phyloP scores from a whole-genome alignment of 2,797 vertebrate genomes.

The Etheostoma perlongum region DNA sequence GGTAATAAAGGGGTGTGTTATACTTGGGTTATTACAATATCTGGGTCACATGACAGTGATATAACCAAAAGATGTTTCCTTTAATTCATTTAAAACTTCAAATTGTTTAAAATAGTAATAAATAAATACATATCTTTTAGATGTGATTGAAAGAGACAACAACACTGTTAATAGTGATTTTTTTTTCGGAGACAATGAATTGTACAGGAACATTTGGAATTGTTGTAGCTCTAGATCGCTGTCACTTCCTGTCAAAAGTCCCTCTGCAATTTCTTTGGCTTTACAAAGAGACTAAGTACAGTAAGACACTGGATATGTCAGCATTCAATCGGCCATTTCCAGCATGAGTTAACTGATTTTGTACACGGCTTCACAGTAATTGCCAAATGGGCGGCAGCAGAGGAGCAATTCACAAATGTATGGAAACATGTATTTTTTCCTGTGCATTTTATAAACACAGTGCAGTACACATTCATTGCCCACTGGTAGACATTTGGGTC shows the following conservation, averaged over 20 bases:
- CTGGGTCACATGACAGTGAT: too few species aligned
- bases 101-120: too few species aligned
- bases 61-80: too few species aligned
- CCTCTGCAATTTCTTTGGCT: conserved; percentile 14
- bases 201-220: too few species aligned
- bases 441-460: not conserved
- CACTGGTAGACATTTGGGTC: not conserved
- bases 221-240: too few species aligned
- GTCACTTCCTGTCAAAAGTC: conserved; percentile 52
- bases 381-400: not conserved
- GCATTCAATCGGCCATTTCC: not conserved
- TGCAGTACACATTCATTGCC: not conserved
- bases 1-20: too few species aligned
- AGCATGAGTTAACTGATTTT: conserved; percentile 19
- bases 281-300: conserved; percentile 16
- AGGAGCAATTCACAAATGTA: conserved; percentile 1
- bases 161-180: too few species aligned
- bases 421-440: not conserved
- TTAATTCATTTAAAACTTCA: too few species aligned
- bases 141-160: too few species aligned
- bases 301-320: not conserved
- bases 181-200: too few species aligned
- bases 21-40: too few species aligned
- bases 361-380: conserved; percentile 37
- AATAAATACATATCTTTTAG: too few species aligned